These are phyloP conservation scores for Campaea margaritaria DNA, from an alignment of 2,888 invertebrate species.

Conservation along the genomic window DNA sequence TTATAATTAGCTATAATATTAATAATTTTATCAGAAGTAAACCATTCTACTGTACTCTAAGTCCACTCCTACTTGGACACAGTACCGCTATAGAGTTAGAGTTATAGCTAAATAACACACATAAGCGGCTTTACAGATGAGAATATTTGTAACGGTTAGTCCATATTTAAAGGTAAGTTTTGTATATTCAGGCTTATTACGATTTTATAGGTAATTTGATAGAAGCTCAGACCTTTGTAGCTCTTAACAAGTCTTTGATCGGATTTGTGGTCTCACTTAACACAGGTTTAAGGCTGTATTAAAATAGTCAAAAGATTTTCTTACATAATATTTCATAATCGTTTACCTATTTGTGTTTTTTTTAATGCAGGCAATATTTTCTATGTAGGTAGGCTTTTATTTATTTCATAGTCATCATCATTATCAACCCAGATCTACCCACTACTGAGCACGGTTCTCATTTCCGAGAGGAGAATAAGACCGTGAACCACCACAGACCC, in stretches of 20 bases:
- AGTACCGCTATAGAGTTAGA: slow-evolving; percentile 40
- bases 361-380: no score
- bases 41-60: slow-evolving; percentile 24
- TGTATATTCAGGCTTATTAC: slow-evolving; percentile 39
- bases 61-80: slow-evolving; percentile 30
- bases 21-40: background rate
- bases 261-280: slow-evolving; percentile 13
- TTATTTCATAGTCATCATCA: no score
- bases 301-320: no score
- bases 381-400: no score
- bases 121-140: slow-evolving; percentile 67
- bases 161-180: slow-evolving; percentile 30
- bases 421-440: no score
- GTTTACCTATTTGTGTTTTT: no score
- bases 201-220: slow-evolving; percentile 41
- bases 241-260: slow-evolving; percentile 11
- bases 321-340: no score
- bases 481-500: no score
- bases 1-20: no score
- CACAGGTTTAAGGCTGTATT: no score
- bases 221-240: slow-evolving; percentile 38
- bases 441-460: no score
- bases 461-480: no score
- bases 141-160: slow-evolving; percentile 58
- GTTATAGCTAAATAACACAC: slow-evolving; percentile 54